Evolutionary conservation across 2,888 invertebrate genomes (phyloP), one percentile per base, ranked within the genome.

Genomic region (Hoplodrina blanda): DNA sequence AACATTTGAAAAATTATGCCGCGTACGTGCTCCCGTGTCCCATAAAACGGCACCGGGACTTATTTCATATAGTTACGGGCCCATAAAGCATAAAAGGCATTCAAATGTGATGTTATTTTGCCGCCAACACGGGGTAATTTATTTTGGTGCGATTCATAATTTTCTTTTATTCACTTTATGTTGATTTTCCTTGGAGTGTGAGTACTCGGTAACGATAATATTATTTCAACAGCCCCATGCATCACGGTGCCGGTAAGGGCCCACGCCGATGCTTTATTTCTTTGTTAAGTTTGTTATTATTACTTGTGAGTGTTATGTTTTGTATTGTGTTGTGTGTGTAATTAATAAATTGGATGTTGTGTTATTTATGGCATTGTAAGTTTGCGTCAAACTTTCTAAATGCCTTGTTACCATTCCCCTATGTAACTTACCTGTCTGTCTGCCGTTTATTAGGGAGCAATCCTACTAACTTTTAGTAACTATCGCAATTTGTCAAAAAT

Each of bases 121-220:
- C 96, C 95, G 95, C 95, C 95, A 94, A 95, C 95, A 94, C 92
- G 89, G 93, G 92, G 95, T 95, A 96, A 96, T 96, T 96, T 96
- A 96, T 96, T 95, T 95, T 91, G 89, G 93, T 91, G 94, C 95
- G 93, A 95, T 95, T 96, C 96, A 96, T 96, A 96, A 96, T 96
- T 96, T 96, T 96, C 95, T 95, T 96, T 95, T 96, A 96, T 96
- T 95, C 96, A 96, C 95, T 96, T 96, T 96, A 96, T 96, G 96
- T 96, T 96, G 96, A 96, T 96, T 96, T 94, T 95, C 93, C 93
- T 93, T 93, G 87, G 94, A 94, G 93, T 94, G 95, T 94, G 92
- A 91, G 93, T 93, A 93, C 93, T 93, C 90, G 91, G 95, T 91
- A 94, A 95, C 94, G 95, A 95, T 96, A 96, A 96, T 96, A 96